Evolutionary conservation across 2,797 vertebrate species (phyloP).

Genomic region (Cuniculus paca): DNA sequence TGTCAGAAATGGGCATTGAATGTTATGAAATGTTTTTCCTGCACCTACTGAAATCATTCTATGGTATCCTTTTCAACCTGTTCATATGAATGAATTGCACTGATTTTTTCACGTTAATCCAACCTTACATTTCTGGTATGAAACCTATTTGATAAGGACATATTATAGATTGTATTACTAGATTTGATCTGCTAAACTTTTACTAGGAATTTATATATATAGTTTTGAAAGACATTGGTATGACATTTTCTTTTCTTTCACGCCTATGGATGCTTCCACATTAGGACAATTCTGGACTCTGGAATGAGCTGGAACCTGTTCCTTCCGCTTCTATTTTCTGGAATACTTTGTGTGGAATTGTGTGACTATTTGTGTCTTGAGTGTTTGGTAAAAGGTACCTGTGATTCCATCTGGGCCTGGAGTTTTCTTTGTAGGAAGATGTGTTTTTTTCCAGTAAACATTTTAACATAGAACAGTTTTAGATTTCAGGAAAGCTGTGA

Average conservation of each 20-base stretch:
- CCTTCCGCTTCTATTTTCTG: background rate
- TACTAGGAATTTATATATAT: background rate
- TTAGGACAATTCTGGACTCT: background rate
- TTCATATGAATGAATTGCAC: background rate
- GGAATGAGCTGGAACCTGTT: background rate
- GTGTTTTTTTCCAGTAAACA: background rate
- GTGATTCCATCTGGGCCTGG: background rate
- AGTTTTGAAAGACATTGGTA: background rate
- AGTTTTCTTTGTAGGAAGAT: background rate
- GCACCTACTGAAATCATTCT: background rate
- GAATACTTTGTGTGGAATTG: background rate
- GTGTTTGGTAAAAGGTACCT: background rate
- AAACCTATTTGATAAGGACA: background rate
- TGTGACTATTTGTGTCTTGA: background rate
- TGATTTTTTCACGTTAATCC: background rate
- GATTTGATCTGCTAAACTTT: conserved; percentile 12
- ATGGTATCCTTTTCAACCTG: background rate
- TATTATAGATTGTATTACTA: background rate
- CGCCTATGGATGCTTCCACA: background rate
- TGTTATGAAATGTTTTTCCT: background rate
- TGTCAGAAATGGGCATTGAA: background rate
- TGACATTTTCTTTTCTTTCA: background rate
- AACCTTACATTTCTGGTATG: background rate
- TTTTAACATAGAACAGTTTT: background rate
- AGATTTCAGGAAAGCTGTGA: background rate